Evolutionary conservation across 2,888 invertebrate genomes (phyloP), one percentile per base, ranked within the genome.

Genomic region (Cataglyphis altisquamis): DNA sequence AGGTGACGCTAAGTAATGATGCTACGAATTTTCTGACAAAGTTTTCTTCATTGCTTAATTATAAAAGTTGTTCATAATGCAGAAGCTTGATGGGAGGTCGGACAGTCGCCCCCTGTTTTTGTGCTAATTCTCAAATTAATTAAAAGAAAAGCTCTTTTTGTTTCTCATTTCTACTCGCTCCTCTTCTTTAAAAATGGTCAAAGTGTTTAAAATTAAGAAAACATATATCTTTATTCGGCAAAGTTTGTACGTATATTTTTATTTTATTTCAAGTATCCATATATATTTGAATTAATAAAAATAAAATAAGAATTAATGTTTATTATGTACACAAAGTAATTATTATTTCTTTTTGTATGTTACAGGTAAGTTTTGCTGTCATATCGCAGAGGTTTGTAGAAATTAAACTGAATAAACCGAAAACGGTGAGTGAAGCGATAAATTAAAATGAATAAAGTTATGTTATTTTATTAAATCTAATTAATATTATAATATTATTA

Each of bases 21-120:
- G 84, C 64, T 82, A 88, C 83, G 90, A 87, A 91, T 90, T 86
- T 90, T 84, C 87, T 80, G 81, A 74, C 80, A 66, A 88, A 91
- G 87, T 91, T 92, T 91, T 84, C 89, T 88, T 88, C 88, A 83
- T 88, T 88, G 90, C 87, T 90, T 90, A 91, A 92, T 92, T 92
- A 92, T 90, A 91, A 92, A 92, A 92, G 89, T 92, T 92, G 87
- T 91, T 90, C 88, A 88, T 88, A 90, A 91, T 77, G 81, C 83
- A 84, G 75, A 18, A 77, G 82, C 48, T 86, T 86, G 83, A 84
- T 85, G 89, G 84, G 83, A 87, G 81, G 78, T 62, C 64, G 67
- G 68, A 67, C 70, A 45, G 82, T 52, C 57, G 70, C 77, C 67
- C 77, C 64, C 63, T 45, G 83, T 82, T 77, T 81, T 84, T 87